phyloP scores from a whole-genome alignment of 1,140 invertebrate species.

The Melitaea cinxia region DNA sequence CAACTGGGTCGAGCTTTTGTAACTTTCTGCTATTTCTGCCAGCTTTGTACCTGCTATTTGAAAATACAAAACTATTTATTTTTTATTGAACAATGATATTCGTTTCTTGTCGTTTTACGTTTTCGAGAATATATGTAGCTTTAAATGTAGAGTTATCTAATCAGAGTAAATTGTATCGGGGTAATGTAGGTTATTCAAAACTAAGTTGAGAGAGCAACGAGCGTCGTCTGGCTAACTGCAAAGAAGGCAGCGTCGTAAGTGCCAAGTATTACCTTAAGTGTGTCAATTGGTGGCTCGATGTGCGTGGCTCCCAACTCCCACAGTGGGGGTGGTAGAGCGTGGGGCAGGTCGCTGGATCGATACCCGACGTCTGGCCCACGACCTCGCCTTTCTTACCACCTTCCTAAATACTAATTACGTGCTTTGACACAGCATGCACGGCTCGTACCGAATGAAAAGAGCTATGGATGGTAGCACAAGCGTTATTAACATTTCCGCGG shows the following conservation, averaged over 20 bases:
- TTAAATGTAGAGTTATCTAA: slow-evolving; percentile 29
- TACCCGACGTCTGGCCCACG: slow-evolving; percentile 78
- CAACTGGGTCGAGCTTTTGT: slow-evolving; percentile 76
- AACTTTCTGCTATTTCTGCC: slow-evolving; percentile 70
- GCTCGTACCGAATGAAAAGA: slow-evolving; percentile 73
- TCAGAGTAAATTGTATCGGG: slow-evolving; percentile 26
- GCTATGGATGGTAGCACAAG: slow-evolving; percentile 62
- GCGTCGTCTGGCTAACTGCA: slow-evolving; percentile 49
- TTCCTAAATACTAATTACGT: slow-evolving; percentile 82
- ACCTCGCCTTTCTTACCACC: slow-evolving; percentile 81
- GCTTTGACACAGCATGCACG: slow-evolving; percentile 78
- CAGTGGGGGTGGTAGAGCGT: slow-evolving; percentile 54
- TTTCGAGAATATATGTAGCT: slow-evolving; percentile 12
- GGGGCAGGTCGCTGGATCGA: slow-evolving; percentile 78
- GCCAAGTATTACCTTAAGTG: slow-evolving; percentile 79
- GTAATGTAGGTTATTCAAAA: slow-evolving; percentile 25
- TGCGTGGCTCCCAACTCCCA: slow-evolving; percentile 66
- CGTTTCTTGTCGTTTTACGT: neutral
- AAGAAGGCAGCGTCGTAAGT: slow-evolving; percentile 65
- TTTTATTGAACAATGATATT: slow-evolving; percentile 26
- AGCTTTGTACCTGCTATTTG: slow-evolving; percentile 52
- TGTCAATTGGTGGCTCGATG: slow-evolving; percentile 80
- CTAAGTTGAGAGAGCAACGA: slow-evolving; percentile 37
- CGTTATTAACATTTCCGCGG: slow-evolving; percentile 67
- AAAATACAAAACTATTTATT: slow-evolving; percentile 48